Base-by-base conservation (phyloP, 2,113 vertebrate genomes). In the Holacanthus passer region DNA sequence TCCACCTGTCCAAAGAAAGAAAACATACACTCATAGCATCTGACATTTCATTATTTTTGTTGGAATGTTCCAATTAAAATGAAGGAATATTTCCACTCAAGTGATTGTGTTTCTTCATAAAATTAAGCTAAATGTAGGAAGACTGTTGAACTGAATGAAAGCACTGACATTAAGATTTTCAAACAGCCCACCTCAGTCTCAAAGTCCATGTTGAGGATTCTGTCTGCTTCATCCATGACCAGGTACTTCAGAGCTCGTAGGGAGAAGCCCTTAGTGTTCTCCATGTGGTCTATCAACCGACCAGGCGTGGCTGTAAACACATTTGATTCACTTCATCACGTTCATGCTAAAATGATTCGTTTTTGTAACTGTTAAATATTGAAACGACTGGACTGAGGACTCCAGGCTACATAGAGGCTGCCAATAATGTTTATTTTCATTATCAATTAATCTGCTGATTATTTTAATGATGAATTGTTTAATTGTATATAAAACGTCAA, bases 141-240 rank as follows among this genome's bases (percentile, higher is more conserved):
- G 7, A 47, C 22, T 22, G 14, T 1, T 27, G 3, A 9, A 56
- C 27, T 67, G 27, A 27, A 14, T 14, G 2, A n/a, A 10, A 63
- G 14, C 12, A 22, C 35, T 11, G 11, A 11, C 39, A 11, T 12
- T 11, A 19, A 29, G 31, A 32, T 52, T 29, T 4, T 14, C 4
- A 37, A 5, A 14, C 6, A 6, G 27, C 91, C 5, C 41, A 98
- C 98, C 95, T 99, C 98, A 3, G 97, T 97, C 93, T 99, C 98
- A 85, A 99, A 99, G 93, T 99, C 98, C 98, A 99, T 99, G 92
- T 99, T 99, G 74, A 99, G 95, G 77, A 99, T 99, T 77, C 98
- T 93, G 87, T 99, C 98, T 0, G 98, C 98, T 85, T 99, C 98
- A 58, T 99, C 98, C 98, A 99, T 99, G 70, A 99, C 97, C 37